phyloP scores from a whole-genome alignment of 2,797 vertebrate species.

The Urosaurus nigricauda region DNA sequence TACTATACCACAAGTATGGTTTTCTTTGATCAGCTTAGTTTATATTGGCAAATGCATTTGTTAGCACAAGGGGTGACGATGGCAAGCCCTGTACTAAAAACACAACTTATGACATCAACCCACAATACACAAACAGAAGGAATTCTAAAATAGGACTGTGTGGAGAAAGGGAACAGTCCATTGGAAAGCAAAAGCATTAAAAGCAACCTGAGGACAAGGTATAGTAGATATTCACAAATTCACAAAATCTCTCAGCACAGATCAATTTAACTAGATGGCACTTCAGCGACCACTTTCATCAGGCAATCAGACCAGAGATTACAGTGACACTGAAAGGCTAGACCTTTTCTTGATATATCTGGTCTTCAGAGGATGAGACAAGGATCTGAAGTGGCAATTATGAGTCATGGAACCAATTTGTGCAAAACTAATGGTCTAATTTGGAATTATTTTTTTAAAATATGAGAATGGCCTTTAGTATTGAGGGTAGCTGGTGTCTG shows the following conservation, averaged over 20 bases:
- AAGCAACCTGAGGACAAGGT: not conserved
- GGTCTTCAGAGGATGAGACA: not conserved
- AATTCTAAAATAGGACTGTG: slow-evolving; percentile 32
- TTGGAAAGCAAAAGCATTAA: not conserved
- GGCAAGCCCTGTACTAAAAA: slow-evolving; percentile 26
- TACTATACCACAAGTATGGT: slow-evolving; percentile 24
- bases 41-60: slow-evolving; percentile 29
- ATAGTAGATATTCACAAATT: not conserved
- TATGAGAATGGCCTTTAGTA: not conserved
- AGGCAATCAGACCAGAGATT: not conserved
- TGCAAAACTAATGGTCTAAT: not conserved
- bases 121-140: slow-evolving; percentile 27
- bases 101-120: slow-evolving; percentile 28
- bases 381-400: not conserved
- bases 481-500: not conserved
- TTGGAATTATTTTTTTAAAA: not conserved
- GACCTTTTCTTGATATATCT: not conserved
- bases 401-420: not conserved
- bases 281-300: not conserved
- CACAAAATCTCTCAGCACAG: not conserved
- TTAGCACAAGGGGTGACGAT: slow-evolving; percentile 31
- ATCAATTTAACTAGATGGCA: not conserved
- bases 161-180: not conserved
- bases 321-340: not conserved
- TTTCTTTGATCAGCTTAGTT: slow-evolving; percentile 42